Conservation (phyloP, 2,888 invertebrate genomes). For the Lymantria dispar region DNA sequence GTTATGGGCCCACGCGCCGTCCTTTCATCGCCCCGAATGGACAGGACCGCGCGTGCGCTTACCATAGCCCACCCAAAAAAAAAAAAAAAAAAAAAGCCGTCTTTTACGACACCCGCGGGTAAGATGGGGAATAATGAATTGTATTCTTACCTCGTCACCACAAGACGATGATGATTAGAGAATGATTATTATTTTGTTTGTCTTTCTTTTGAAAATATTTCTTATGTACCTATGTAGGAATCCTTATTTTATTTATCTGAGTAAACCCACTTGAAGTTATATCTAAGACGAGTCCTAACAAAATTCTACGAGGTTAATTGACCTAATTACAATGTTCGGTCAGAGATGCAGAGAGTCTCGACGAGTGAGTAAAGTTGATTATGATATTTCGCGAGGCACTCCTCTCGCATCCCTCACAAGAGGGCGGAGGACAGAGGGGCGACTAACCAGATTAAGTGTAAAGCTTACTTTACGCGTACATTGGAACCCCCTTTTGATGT, state of each 20-base stretch:
- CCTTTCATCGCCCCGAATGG: too few relatives aligned
- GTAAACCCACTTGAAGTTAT: not conserved
- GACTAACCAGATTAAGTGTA: constrained; percentile 31
- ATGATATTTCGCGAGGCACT: constrained; percentile 24
- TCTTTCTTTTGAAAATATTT: too few relatives aligned
- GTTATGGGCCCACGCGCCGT: too few relatives aligned
- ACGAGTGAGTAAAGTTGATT: constrained; percentile 21
- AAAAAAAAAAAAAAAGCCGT: too few relatives aligned
- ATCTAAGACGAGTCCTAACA: not conserved
- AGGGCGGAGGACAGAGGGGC: constrained; percentile 6
- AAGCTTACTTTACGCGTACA: constrained; percentile 21
- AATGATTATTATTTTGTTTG: too few relatives aligned
- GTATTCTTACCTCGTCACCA: too few relatives aligned
- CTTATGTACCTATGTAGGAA: not conserved
- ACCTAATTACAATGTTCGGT: constrained; percentile 7
- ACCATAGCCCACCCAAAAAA: too few relatives aligned
- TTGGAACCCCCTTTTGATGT: constrained; percentile 12
- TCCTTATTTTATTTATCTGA: not conserved
- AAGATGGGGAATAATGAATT: too few relatives aligned
- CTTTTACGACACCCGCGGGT: too few relatives aligned
- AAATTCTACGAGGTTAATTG: constrained; percentile 4
- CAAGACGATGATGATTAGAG: too few relatives aligned
- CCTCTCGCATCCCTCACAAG: constrained; percentile 18
- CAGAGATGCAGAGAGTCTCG: not conserved
- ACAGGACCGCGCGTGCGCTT: too few relatives aligned